A percentile compares a stretch with the other conserved stretches of the same genome.
These are phyloP conservation scores for Phalacrocorax aristotelis DNA, from an alignment of 2,113 vertebrate species.

Conservation along the genomic window DNA sequence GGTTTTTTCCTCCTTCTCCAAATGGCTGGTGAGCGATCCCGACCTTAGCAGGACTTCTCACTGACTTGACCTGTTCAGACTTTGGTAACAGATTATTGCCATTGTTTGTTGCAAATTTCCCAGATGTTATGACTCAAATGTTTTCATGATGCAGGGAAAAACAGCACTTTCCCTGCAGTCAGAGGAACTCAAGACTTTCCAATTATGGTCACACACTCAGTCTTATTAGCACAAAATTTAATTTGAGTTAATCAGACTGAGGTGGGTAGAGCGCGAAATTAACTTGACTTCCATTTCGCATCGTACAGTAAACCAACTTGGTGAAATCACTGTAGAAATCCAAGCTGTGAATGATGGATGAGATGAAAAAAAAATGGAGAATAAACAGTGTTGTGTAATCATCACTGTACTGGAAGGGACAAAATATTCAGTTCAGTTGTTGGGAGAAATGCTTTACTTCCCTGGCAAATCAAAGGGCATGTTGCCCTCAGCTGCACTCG, in stretches of 20 bases:
- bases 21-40: not conserved
- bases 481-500: not conserved
- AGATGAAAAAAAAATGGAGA: not conserved
- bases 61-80: not conserved
- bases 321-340: slow-evolving; percentile 2
- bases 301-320: not conserved
- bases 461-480: not conserved
- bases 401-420: not conserved
- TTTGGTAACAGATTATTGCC: not conserved
- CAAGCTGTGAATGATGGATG: slow-evolving; percentile 34
- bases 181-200: slow-evolving; percentile 20
- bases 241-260: slow-evolving; percentile 48
- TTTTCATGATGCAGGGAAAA: not conserved
- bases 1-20: not conserved
- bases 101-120: slow-evolving; percentile 3
- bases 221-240: slow-evolving; percentile 47
- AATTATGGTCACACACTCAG: slow-evolving; percentile 3
- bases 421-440: slow-evolving; percentile 6
- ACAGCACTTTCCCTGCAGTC: slow-evolving; percentile 7
- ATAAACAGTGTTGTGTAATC: slow-evolving; percentile 18
- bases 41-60: not conserved
- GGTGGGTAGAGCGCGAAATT: slow-evolving; percentile 62
- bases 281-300: slow-evolving; percentile 58
- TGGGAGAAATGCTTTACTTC: not conserved
- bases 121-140: slow-evolving; percentile 12